Evolutionary conservation across 2,113 vertebrate species (phyloP).

Genomic region (Callithrix jacchus): DNA sequence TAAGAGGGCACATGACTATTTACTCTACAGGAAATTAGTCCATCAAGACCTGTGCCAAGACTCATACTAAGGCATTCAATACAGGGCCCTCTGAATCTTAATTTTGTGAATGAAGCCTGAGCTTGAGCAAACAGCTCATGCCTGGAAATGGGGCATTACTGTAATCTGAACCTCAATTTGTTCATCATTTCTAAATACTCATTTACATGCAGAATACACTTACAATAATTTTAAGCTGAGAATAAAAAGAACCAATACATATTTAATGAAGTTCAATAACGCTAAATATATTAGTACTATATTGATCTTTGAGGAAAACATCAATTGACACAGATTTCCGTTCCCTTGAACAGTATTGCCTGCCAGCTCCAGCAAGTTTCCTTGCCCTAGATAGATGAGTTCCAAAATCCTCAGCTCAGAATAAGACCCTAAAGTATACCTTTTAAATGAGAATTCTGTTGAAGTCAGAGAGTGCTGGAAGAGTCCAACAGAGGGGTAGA

Average conservation of each 20-base stretch:
- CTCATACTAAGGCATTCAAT: neutral
- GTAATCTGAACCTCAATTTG: neutral
- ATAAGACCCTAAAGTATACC: neutral
- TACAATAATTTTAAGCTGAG: conserved; percentile 55
- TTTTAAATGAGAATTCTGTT: neutral
- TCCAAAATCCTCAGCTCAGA: neutral
- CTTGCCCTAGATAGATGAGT: neutral
- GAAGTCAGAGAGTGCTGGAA: neutral
- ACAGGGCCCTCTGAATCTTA: neutral
- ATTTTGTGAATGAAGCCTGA: neutral
- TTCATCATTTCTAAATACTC: conserved; percentile 11
- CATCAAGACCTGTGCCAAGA: neutral
- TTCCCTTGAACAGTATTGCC: neutral
- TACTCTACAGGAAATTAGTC: neutral
- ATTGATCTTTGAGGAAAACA: conserved; percentile 64
- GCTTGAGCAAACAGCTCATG: neutral
- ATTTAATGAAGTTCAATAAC: conserved; percentile 64
- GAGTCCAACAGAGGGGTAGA: neutral
- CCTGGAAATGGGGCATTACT: neutral
- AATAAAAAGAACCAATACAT: conserved; percentile 59
- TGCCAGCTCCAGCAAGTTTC: neutral
- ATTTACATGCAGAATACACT: conserved; percentile 56
- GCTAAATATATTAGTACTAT: conserved; percentile 53
- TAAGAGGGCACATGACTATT: neutral
- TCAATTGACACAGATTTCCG: conserved; percentile 56